A percentile compares a stretch with the other conserved stretches of the same genome.
Evolutionary conservation across 1,140 invertebrate genomes (phyloP).

Genomic region (Caerostris darwini): DNA sequence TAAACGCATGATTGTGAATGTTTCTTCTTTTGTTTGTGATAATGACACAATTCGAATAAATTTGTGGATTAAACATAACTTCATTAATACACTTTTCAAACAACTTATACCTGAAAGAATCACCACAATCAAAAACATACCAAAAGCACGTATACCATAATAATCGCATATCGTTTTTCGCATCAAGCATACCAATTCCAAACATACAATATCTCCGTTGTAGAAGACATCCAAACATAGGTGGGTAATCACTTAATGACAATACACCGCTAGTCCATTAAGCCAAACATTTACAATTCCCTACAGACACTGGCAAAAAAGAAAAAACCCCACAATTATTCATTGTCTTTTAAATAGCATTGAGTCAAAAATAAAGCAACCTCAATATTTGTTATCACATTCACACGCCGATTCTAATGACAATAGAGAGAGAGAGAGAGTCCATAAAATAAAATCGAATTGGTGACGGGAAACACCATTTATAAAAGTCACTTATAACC

Average conservation of each 20-base stretch:
- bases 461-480: constrained; percentile 37
- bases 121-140: not conserved
- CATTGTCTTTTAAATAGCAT: constrained; percentile 8
- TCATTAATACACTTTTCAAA: not conserved
- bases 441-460: constrained; percentile 7
- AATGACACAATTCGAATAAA: no score
- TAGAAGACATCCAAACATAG: not conserved
- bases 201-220: not conserved
- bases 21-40: no score
- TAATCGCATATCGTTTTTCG: not conserved
- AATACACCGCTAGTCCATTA: constrained; percentile 45
- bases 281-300: constrained; percentile 43
- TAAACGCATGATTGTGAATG: no score
- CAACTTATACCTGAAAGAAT: not conserved
- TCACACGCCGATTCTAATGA: not conserved
- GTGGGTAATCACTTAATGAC: constrained; percentile 51
- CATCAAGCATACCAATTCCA: not conserved
- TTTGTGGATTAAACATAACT: not conserved
- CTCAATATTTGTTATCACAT: constrained; percentile 52
- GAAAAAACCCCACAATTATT: constrained; percentile 56
- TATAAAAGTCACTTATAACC: constrained; percentile 64
- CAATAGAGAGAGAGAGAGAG: not conserved
- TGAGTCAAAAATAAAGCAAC: not conserved
- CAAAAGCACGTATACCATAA: not conserved
- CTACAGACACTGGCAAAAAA: not conserved